Conservation (phyloP, 2,888 invertebrate species). For the Trachelus tabidus region DNA sequence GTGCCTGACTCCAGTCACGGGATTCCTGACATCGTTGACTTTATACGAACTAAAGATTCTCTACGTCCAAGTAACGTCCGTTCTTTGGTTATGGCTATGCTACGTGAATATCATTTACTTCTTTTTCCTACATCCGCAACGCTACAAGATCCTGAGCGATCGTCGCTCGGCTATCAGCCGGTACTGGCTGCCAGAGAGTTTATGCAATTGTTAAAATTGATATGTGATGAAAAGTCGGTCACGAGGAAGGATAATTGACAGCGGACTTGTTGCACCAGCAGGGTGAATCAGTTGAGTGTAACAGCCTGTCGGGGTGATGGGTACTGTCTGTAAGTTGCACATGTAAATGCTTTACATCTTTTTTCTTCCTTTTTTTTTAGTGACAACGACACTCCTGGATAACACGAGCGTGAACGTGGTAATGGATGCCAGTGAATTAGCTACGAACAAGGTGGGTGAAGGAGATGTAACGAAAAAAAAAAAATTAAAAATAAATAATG, state of each 20-base stretch:
- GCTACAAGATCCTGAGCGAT: background rate
- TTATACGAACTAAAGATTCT: background rate
- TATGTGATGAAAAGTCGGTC: background rate
- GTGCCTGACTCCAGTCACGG: background rate
- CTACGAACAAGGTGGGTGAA: background rate
- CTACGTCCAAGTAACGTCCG: background rate
- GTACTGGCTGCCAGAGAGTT: background rate
- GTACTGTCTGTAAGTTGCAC: background rate
- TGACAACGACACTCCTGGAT: background rate
- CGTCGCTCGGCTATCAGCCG: background rate
- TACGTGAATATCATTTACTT: no score
- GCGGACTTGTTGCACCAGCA: background rate
- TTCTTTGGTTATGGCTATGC: background rate
- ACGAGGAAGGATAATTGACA: background rate
- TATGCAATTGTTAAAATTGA: background rate
- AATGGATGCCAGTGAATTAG: conserved; percentile 6
- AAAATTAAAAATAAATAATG: background rate
- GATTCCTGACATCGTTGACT: background rate
- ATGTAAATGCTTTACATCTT: background rate
- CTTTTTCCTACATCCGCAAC: background rate
- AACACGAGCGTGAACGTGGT: background rate
- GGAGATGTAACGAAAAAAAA: background rate
- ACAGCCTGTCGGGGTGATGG: background rate
- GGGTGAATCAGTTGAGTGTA: background rate
- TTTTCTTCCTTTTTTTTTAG: background rate